Conservation (phyloP, 2,888 invertebrate genomes). For the Coelinius sp. region DNA sequence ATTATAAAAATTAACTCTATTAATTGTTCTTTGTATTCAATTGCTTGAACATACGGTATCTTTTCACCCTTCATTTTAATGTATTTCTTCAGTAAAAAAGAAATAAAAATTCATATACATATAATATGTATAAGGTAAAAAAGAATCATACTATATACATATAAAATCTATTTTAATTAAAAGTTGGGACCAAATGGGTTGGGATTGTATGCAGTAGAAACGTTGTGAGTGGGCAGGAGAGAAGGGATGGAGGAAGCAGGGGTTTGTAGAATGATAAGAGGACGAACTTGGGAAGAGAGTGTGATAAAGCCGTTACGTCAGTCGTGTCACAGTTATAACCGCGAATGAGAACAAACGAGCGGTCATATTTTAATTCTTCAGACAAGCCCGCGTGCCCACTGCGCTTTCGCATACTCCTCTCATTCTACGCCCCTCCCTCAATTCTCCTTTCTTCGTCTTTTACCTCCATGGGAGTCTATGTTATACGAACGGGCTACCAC, state of each 20-base stretch:
- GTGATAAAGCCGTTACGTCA: conserved; percentile 67
- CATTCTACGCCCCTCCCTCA: conserved; percentile 29
- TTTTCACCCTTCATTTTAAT: conserved; percentile 24
- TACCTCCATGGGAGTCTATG: conserved; percentile 23
- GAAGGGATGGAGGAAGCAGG: conserved; percentile 20
- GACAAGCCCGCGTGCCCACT: conserved; percentile 42
- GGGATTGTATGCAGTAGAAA: conserved; percentile 12
- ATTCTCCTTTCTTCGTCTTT: conserved; percentile 34
- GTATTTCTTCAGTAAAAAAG: background rate
- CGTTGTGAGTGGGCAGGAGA: conserved; percentile 37
- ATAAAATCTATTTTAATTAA: conserved; percentile 34
- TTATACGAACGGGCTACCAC: background rate
- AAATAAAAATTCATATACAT: background rate
- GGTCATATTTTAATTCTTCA: conserved; percentile 70
- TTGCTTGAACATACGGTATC: background rate
- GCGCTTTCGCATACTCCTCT: conserved; percentile 24
- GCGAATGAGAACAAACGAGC: conserved; percentile 69
- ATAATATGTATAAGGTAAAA: background rate
- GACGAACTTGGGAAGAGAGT: conserved; percentile 45
- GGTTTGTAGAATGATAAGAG: conserved; percentile 48
- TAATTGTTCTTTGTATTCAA: conserved; percentile 20
- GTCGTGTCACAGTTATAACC: conserved; percentile 67
- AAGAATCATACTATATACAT: conserved; percentile 13
- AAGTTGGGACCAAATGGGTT: conserved; percentile 11
- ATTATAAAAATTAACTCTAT: conserved; percentile 53